Evolutionary conservation across 1,140 invertebrate genomes (phyloP).

Genomic region (Heliconius hewitsoni): DNA sequence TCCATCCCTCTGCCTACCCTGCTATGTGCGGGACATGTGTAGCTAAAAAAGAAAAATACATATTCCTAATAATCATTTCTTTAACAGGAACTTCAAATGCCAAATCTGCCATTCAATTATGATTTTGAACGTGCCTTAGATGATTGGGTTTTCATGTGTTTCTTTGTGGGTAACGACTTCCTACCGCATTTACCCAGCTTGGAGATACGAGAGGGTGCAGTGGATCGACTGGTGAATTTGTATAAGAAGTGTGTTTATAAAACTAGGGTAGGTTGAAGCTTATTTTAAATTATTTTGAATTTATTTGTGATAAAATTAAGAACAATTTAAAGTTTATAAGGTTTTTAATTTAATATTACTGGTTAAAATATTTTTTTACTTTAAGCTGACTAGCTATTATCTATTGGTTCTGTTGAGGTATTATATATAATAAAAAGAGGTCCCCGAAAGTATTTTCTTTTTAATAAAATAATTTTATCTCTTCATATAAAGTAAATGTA

Average conservation of each 20-base stretch:
- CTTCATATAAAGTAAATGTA: no score
- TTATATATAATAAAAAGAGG: no score
- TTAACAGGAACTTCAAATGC: conserved; percentile 87
- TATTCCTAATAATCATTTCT: not conserved
- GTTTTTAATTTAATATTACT: no score
- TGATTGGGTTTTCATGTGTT: conserved; percentile 99
- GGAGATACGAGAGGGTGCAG: conserved; percentile 98
- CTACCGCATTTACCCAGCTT: conserved; percentile 98
- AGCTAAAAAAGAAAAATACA: no score
- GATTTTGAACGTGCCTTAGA: conserved; percentile 95
- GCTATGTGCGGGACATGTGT: no score
- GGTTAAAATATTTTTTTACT: no score
- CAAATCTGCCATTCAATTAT: conserved; percentile 95
- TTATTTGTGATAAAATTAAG: not conserved
- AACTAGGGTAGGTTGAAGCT: conserved; percentile 85
- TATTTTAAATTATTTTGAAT: conserved; percentile 15
- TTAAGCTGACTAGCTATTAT: no score
- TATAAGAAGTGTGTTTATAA: conserved; percentile 98
- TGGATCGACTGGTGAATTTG: conserved; percentile 95
- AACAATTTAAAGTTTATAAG: not conserved
- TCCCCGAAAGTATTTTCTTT: no score
- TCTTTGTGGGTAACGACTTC: conserved; percentile 99
- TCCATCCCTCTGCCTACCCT: no score
- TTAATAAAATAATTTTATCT: no score
- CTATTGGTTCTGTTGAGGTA: no score